phyloP scores from a whole-genome alignment of 2,797 vertebrate genomes.

The Crocodylus rhombifer region DNA sequence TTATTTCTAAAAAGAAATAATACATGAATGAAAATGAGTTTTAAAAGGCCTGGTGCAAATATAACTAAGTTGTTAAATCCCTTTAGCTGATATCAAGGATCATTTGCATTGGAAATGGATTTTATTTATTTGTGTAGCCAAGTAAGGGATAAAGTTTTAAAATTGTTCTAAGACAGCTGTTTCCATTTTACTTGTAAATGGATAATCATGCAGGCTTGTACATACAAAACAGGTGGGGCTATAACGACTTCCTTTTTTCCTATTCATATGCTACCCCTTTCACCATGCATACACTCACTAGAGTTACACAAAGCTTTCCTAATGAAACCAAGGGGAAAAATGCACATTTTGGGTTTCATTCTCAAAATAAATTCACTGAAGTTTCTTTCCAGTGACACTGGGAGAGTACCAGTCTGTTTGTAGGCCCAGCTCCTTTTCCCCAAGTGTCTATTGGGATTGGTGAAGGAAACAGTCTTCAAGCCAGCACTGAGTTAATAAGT shows the following conservation, averaged over 20 bases:
- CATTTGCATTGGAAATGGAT: slow-evolving; percentile 61
- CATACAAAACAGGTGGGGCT: slow-evolving; percentile 33
- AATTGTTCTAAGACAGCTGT: slow-evolving; percentile 69
- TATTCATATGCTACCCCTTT: neutral
- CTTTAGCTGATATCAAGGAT: slow-evolving; percentile 38
- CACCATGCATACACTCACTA: neutral
- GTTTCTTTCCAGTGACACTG: neutral
- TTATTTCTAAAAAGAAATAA: slow-evolving; percentile 45
- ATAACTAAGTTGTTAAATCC: slow-evolving; percentile 55
- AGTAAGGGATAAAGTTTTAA: slow-evolving; percentile 56
- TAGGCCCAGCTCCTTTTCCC: neutral
- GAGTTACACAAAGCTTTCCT: slow-evolving; percentile 1
- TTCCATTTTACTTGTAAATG: slow-evolving; percentile 66
- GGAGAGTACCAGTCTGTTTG: neutral
- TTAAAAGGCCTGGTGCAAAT: slow-evolving; percentile 38
- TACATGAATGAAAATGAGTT: neutral
- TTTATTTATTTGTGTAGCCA: slow-evolving; percentile 62
- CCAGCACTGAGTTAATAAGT: neutral
- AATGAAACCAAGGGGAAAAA: neutral
- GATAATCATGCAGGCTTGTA: slow-evolving; percentile 31
- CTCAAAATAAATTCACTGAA: neutral
- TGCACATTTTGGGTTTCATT: neutral
- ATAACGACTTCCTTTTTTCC: slow-evolving; percentile 17
- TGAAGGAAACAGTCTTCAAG: neutral
- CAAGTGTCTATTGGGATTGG: neutral